Evolutionary conservation across 1,140 invertebrate species (phyloP), one percentile per base, ranked within the genome.

Genomic region (Zaprionus kolodkinae): DNA sequence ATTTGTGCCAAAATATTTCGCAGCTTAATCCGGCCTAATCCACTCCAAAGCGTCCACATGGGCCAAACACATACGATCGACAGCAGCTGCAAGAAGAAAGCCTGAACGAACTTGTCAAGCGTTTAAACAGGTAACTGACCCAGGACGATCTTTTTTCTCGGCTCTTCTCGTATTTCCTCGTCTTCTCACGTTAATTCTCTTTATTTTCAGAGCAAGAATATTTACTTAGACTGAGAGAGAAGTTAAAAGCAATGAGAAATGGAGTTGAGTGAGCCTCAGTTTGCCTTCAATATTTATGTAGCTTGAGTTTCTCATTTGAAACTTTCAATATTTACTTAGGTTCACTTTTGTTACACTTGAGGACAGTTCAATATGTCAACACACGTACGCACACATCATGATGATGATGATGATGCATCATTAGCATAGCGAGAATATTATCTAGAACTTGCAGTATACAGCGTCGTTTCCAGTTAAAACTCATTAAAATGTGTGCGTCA

Each of bases 1-100:
- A 85, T 88, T 88, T 88, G 86, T 88, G 85, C 74, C 69, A 89
- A 88, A 88, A 88, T 88, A 89, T 89, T 85, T 90, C 81, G 79
- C 60, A 21, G 52, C 78, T 83, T 90, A 89, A 90, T 90, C 85
- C 81, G 35, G 56, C 7, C 70, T 85, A 90, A 89, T 87, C 78
- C 78, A 79, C 56, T 81, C 21, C 21, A n/a, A 78, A 67, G 71
- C 78, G 38, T n/a, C 13, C 6, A n/a, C 71, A 81, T 30, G 27
- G 65, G 84, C 84, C 78, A 88, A 75, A 45, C 54, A 54, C 71
- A 78, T 48, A 52, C 21, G 62, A 66, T 65, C 50, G n/a, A 40
- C 59, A 63, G 15, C 57, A 57, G 64, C 27, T 30, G 4, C 50
- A 45, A 48, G 17, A 55, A 10, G 21, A 17, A 55, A 10, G 21